Base-by-base conservation (phyloP, 1,140 invertebrate genomes). In the Saxidomus purpurata region DNA sequence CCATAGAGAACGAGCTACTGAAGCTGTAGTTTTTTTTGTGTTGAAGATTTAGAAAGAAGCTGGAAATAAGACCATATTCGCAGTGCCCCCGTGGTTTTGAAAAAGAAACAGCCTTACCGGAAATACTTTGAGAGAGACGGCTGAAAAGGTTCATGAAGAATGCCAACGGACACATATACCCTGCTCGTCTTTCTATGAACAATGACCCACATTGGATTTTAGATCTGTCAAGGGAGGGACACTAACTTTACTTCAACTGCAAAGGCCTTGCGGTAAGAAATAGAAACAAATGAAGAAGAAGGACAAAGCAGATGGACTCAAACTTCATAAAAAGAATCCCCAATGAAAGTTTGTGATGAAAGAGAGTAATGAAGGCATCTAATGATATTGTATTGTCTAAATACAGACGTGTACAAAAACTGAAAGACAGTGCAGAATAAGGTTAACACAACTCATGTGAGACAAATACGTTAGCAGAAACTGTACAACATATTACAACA, bases 1-100 rank as follows among this genome's bases (percentile, higher is more conserved):
- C 31, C 47, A 38, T 34, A 55, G 79, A 0, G 49, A 63, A 43
- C 28, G 55, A 38, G 47, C 49, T 36, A 36, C 47, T 19, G 79
- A 82, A 43, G 55, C 81, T 4, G 61, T 40, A 1, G 55, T 69
- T 13, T 83, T 83, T 49, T 25, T 83, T 9, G 36, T 34, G 9
- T n/a, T n/a, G 36, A 2, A 0, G 59, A 67, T 49, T 13, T 83
- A 28, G 81, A 83, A n/a, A 38, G 81, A 43, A 67, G 61, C 22
- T 83, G 81, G 81, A 19, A 63, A 31, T 67, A 28, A 22, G 40
- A 69, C 15, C 4, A 15, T 0, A 43, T 83, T 8, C 55, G 43
- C n/a, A 40, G 59, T 28, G 22, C 36, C 8, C 36, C 8, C 34
- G 11, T 83, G 55, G 81, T 83, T 67, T 22, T 9, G 36, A 8